Percentiles rank a stretch among this genome's conserved stretches.
These are phyloP conservation scores for Euschistus heros DNA, from an alignment of 1,140 invertebrate genomes.

Conservation along the genomic window DNA sequence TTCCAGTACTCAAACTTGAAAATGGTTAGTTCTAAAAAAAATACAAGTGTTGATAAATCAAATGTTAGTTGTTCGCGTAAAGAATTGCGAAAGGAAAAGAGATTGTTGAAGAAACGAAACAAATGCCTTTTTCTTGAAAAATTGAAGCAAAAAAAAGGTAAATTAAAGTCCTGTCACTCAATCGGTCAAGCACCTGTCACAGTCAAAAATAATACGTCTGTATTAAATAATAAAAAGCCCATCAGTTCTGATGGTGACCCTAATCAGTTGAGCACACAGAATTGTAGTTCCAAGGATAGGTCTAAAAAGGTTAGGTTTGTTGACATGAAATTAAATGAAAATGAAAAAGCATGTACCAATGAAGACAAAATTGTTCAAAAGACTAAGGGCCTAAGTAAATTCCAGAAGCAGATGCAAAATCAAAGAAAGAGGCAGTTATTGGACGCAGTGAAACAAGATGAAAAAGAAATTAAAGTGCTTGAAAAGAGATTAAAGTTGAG, in stretches of 20 bases:
- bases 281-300: background rate
- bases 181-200: constrained; percentile 30
- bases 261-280: background rate
- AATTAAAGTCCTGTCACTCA: constrained; percentile 30
- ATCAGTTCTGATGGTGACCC: constrained; percentile 31
- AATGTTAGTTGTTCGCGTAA: constrained; percentile 37
- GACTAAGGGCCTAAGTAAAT: constrained; percentile 33
- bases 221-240: constrained; percentile 33
- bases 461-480: constrained; percentile 63
- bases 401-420: constrained; percentile 44
- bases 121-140: constrained; percentile 39
- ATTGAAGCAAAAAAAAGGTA: constrained; percentile 37
- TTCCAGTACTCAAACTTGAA: too few species aligned
- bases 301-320: background rate
- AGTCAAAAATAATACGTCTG: constrained; percentile 31
- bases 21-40: too few species aligned
- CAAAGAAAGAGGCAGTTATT: constrained; percentile 50
- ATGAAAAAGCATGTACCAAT: background rate
- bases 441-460: constrained; percentile 65
- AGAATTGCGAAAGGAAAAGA: constrained; percentile 47
- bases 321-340: background rate
- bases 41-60: too few species aligned
- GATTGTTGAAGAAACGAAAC: constrained; percentile 42
- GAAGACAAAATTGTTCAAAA: constrained; percentile 9
- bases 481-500: constrained; percentile 78